phyloP scores from a whole-genome alignment of 2,888 invertebrate species.

The Acleris literana region DNA sequence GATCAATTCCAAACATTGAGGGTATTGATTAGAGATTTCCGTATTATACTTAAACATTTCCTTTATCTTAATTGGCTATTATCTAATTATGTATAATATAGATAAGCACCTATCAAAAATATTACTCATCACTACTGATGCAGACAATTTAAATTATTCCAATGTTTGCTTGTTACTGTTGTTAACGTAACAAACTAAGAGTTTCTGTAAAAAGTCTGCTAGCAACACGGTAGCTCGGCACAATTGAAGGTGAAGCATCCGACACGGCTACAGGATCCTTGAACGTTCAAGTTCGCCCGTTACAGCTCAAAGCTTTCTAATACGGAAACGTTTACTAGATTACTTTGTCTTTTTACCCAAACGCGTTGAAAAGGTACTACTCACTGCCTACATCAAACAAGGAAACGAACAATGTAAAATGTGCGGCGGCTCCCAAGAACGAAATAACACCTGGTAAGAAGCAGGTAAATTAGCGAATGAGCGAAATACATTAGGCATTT shows the following conservation, averaged over 20 bases:
- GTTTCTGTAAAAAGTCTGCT: constrained; percentile 34
- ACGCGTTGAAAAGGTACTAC: not conserved
- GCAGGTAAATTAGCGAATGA: constrained; percentile 49
- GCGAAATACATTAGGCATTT: constrained; percentile 41
- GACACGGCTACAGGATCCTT: constrained; percentile 46
- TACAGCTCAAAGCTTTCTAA: constrained; percentile 44
- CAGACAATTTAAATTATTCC: too few species aligned
- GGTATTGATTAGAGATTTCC: too few species aligned
- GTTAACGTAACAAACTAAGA: not conserved
- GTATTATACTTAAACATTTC: too few species aligned
- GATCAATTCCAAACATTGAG: not conserved
- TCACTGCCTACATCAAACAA: constrained; percentile 24
- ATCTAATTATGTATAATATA: too few species aligned
- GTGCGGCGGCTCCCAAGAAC: constrained; percentile 38
- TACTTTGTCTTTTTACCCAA: constrained; percentile 32
- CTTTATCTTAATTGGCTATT: too few species aligned
- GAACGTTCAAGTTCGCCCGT: constrained; percentile 51
- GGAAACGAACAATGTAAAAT: constrained; percentile 14
- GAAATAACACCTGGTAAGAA: constrained; percentile 44
- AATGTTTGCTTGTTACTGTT: not conserved
- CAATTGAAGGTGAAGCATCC: constrained; percentile 36
- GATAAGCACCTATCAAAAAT: too few species aligned
- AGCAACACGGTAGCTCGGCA: constrained; percentile 41
- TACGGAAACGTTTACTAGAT: constrained; percentile 34
- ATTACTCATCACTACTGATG: too few species aligned